A percentile compares a stretch with the other conserved stretches of the same genome.
phyloP scores from a whole-genome alignment of 2,888 invertebrate species.

The Teleogryllus oceanicus region DNA sequence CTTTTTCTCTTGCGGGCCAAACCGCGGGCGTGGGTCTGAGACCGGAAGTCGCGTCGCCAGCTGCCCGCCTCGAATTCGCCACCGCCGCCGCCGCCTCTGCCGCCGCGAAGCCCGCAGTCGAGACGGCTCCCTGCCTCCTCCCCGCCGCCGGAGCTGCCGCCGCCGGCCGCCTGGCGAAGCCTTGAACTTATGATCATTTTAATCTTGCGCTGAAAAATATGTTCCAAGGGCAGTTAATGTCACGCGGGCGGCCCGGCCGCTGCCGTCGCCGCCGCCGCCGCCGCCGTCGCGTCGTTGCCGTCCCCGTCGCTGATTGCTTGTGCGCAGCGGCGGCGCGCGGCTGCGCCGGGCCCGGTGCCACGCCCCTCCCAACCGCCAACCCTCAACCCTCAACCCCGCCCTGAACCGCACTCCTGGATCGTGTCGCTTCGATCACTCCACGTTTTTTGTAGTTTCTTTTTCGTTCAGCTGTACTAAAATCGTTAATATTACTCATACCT shows the following conservation, averaged over 20 bases:
- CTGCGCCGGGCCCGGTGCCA: no score
- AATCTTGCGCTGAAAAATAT: slow-evolving; percentile 18
- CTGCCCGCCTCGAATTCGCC: not conserved
- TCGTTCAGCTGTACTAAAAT: no score
- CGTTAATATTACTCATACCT: no score
- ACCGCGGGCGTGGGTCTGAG: not conserved
- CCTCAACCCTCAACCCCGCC: rapidly evolving
- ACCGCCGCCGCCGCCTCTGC: not conserved
- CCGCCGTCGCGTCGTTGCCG: not conserved
- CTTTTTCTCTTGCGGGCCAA: no score
- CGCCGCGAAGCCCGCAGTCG: not conserved
- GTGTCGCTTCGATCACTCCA: no score
- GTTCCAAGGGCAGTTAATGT: slow-evolving; percentile 18
- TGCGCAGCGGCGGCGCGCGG: no score
- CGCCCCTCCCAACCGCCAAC: no score
- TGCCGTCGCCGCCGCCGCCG: not conserved
- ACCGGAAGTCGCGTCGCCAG: not conserved
- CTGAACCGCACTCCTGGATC: no score
- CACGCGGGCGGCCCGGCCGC: not conserved
- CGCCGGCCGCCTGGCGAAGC: not conserved
- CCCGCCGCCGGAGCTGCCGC: not conserved
- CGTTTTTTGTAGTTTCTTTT: no score
- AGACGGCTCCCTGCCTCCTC: not conserved
- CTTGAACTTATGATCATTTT: slow-evolving; percentile 18
- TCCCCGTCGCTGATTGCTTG: no score